Conservation (phyloP, 1,140 invertebrate genomes). For the Ectropis grisescens region DNA sequence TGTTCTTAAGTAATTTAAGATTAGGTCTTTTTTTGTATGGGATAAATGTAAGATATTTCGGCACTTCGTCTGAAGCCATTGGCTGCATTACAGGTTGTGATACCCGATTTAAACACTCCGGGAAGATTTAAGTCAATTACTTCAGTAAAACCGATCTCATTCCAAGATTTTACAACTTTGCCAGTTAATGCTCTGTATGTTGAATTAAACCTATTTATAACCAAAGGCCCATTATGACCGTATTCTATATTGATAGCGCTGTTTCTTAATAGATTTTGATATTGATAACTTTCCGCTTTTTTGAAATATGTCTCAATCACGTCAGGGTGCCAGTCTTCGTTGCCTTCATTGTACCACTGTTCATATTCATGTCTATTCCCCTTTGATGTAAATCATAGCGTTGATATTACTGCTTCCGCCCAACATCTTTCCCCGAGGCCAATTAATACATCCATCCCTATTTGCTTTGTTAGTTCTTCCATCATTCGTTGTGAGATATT, state of each 20-base stretch:
- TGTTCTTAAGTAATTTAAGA: conserved; percentile 74
- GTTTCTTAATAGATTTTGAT: conserved; percentile 14
- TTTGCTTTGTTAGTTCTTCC: conserved; percentile 53
- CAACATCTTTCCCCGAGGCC: conserved; percentile 77
- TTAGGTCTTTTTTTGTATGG: conserved; percentile 71
- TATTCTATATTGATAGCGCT: conserved; percentile 18
- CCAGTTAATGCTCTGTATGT: conserved; percentile 18
- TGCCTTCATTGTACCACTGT: conserved; percentile 75
- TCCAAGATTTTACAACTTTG: conserved; percentile 42
- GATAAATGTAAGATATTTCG: conserved; percentile 70
- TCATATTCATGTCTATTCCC: conserved; percentile 73
- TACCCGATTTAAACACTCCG: conserved; percentile 38
- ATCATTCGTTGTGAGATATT: conserved; percentile 74
- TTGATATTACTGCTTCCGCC: conserved; percentile 84
- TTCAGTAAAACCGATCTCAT: conserved; percentile 28
- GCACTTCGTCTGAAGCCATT: conserved; percentile 72
- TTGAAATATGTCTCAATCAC: conserved; percentile 19
- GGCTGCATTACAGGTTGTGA: conserved; percentile 28
- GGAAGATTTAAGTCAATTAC: conserved; percentile 35
- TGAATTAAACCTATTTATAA: conserved; percentile 28
- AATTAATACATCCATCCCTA: conserved; percentile 62
- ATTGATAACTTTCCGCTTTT: conserved; percentile 33
- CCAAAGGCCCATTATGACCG: conserved; percentile 23
- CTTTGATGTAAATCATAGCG: conserved; percentile 83
- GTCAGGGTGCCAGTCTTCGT: conserved; percentile 75